Conservation (phyloP, 2,888 invertebrate genomes). For the Stratiomys singularior region DNA sequence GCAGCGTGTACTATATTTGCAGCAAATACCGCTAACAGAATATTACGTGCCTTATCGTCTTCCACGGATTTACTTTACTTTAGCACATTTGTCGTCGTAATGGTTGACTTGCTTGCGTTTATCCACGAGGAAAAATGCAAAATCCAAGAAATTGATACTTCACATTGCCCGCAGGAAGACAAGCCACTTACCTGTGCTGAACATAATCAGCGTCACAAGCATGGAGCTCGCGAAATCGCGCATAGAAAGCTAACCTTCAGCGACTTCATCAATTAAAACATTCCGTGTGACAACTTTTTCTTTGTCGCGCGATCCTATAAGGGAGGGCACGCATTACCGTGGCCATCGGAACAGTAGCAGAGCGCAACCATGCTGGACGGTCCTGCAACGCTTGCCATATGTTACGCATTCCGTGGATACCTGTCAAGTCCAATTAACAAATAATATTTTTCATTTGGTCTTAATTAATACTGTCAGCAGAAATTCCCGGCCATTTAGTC, state of each 20-base stretch:
- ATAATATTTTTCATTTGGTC: slow-evolving; percentile 46
- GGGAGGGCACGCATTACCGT: no score
- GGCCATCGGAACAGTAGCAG: background rate
- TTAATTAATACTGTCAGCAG: slow-evolving; percentile 45
- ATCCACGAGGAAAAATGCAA: background rate
- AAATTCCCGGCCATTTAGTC: slow-evolving; percentile 40
- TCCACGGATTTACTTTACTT: no score
- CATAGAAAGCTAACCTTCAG: background rate
- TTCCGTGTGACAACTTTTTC: background rate
- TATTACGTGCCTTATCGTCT: background rate
- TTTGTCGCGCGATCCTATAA: background rate
- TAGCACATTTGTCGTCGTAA: background rate
- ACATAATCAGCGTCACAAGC: background rate
- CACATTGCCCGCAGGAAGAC: no score
- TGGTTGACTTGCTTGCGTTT: background rate
- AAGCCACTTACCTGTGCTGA: no score
- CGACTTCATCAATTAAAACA: background rate
- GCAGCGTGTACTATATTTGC: background rate
- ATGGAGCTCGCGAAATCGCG: background rate
- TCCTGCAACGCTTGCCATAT: slow-evolving; percentile 32
- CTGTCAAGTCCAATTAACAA: slow-evolving; percentile 47
- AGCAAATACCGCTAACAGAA: slow-evolving; percentile 7
- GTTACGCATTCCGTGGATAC: slow-evolving; percentile 38
- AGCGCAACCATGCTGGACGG: background rate
- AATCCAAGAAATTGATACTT: background rate